These are phyloP conservation scores for Pipistrellus kuhlii DNA, from an alignment of 2,797 vertebrate species.

Conservation along the genomic window DNA sequence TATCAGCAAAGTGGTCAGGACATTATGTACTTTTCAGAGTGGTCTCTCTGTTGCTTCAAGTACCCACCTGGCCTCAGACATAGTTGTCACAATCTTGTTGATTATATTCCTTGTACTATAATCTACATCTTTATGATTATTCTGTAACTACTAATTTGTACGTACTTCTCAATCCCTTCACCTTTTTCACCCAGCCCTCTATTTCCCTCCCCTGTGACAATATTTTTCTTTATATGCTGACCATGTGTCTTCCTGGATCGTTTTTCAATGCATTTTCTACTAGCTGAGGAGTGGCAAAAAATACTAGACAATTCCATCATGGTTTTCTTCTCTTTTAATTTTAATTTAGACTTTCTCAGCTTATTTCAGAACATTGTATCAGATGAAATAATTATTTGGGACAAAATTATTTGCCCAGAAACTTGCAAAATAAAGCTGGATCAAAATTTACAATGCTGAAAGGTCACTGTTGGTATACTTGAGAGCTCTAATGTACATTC, in stretches of 20 bases:
- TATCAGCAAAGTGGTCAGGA: neutral
- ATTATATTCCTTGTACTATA: neutral
- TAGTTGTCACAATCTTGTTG: neutral
- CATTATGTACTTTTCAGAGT: neutral
- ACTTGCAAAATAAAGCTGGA: slow-evolving; percentile 7
- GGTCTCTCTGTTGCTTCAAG: neutral
- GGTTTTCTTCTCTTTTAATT: neutral
- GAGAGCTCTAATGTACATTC: slow-evolving; percentile 6
- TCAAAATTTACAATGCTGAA: neutral
- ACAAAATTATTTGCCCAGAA: slow-evolving; percentile 31
- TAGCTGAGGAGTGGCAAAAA: neutral
- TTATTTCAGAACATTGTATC: slow-evolving; percentile 17
- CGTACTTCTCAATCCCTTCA: neutral
- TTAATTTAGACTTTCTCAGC: slow-evolving; percentile 35
- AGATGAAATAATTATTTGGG: neutral
- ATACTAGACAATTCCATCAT: neutral
- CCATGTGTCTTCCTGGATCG: neutral
- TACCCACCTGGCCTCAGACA: neutral
- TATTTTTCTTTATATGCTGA: neutral
- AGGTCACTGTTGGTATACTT: neutral
- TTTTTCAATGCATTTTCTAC: neutral
- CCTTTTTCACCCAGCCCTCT: neutral
- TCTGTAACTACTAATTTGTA: neutral
- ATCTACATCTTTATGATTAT: neutral
- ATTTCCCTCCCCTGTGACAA: neutral